These are phyloP conservation scores for Strix uralensis DNA, from an alignment of 2,113 vertebrate species.

Conservation along the genomic window DNA sequence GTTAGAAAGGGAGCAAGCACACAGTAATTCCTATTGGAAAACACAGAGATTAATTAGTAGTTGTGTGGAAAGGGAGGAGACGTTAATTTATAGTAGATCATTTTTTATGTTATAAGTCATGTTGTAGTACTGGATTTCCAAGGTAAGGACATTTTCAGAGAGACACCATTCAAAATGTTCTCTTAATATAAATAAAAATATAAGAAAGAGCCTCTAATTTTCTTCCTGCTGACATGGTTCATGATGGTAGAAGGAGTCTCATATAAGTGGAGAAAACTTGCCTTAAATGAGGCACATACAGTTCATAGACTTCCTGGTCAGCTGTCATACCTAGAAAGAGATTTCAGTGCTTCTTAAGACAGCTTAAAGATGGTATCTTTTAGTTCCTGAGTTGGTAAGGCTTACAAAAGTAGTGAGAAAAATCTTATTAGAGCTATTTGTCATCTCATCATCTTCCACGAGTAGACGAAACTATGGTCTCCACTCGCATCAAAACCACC, in stretches of 20 bases:
- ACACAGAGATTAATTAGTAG: neutral
- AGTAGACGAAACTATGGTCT: no score
- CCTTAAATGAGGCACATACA: accelerated
- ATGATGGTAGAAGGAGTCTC: neutral
- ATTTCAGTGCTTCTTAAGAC: neutral
- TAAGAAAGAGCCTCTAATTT: neutral
- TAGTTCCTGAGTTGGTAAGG: neutral
- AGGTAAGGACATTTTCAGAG: neutral
- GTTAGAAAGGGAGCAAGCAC: neutral
- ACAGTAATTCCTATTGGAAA: neutral
- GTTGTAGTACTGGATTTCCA: neutral
- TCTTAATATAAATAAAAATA: neutral
- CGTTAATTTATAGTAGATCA: accelerated
- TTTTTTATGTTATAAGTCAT: neutral
- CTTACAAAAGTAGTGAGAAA: neutral
- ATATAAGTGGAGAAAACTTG: neutral
- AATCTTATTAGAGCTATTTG: no score
- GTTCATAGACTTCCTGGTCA: neutral
- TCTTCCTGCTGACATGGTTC: neutral
- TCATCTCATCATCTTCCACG: no score
- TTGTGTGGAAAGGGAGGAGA: neutral
- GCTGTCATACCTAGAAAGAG: neutral
- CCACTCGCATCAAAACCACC: no score
- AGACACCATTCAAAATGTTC: neutral
- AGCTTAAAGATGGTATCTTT: neutral